Conservation (phyloP, 2,113 vertebrate species). For the Leuciscus idus region DNA sequence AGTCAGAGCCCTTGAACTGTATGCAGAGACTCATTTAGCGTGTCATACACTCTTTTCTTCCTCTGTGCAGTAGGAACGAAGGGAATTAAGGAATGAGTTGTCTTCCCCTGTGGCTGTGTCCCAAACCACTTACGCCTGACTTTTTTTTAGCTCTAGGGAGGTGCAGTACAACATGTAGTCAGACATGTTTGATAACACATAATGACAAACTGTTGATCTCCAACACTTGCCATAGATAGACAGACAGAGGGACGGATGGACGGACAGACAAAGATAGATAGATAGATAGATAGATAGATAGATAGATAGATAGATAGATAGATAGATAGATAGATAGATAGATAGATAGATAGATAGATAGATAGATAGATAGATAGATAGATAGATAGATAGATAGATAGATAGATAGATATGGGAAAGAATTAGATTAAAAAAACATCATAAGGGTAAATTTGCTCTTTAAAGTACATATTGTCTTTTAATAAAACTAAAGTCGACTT, state of each 20-base stretch:
- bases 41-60: slow-evolving; percentile 3
- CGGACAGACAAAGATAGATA: neutral
- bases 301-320: neutral
- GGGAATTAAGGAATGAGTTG: slow-evolving; percentile 21
- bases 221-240: neutral
- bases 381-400: neutral
- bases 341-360: neutral
- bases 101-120: neutral
- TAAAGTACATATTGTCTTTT: too few species aligned
- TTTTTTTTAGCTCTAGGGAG: neutral
- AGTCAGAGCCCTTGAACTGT: slow-evolving; percentile 50
- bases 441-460: too few species aligned
- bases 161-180: neutral
- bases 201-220: neutral
- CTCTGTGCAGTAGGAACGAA: neutral
- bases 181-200: slow-evolving; percentile 2
- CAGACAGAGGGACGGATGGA: neutral
- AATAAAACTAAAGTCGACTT: too few species aligned
- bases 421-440: too few species aligned
- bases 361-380: neutral
- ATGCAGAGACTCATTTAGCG: neutral
- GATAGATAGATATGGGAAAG: neutral
- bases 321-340: neutral
- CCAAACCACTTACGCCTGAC: neutral
- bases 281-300: neutral